Conservation (phyloP, 2,888 invertebrate genomes). For the Ariolimax columbianus region DNA sequence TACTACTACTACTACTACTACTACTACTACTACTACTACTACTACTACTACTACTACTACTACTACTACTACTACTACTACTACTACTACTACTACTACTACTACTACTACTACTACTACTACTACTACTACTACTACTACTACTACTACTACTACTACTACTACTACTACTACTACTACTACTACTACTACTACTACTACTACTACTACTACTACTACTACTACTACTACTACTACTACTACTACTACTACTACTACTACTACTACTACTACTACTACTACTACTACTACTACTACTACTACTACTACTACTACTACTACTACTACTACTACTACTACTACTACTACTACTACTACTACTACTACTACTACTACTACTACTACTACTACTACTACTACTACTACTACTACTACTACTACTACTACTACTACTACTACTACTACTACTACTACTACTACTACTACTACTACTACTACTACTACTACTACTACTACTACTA, state of each 20-base stretch:
- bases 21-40: conserved; percentile 28
- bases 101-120: conserved; percentile 25
- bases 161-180: conserved; percentile 28
- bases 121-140: conserved; percentile 26
- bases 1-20: conserved; percentile 31
- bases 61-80: conserved; percentile 31
- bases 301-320: conserved; percentile 31
- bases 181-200: conserved; percentile 31
- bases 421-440: conserved; percentile 31
- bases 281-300: conserved; percentile 28
- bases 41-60: conserved; percentile 28
- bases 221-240: conserved; percentile 15
- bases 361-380: conserved; percentile 29
- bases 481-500: conserved; percentile 31
- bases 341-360: conserved; percentile 28
- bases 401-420: conserved; percentile 25
- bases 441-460: conserved; percentile 28
- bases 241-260: conserved; percentile 31
- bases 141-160: conserved; percentile 27
- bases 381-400: conserved; percentile 23
- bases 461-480: conserved; percentile 28
- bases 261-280: conserved; percentile 28
- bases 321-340: conserved; percentile 28
- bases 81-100: conserved; percentile 28
- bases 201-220: conserved; percentile 28